Evolutionary conservation across 2,888 invertebrate species (phyloP), one percentile per base, ranked within the genome.

Genomic region (Metacarcinus magister): DNA sequence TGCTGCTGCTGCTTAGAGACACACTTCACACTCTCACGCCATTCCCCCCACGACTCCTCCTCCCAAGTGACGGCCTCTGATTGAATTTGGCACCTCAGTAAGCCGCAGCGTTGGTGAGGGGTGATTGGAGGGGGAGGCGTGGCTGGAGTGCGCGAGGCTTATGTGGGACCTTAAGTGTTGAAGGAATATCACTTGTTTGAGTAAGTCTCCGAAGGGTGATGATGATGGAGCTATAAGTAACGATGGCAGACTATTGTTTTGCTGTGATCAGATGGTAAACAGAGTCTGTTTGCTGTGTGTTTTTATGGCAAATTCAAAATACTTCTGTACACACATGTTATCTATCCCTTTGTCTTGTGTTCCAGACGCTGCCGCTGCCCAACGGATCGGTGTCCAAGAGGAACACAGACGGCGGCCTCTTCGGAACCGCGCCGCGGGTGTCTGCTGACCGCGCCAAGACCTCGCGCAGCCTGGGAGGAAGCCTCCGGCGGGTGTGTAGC

Each of bases 291-390:
- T 7, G 10, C 8, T 75, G 5, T 75, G 75, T 28, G 75, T 75
- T n/a, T 75, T 16, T 75, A n/a, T 75, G 28, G n/a, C n/a, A n/a
- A 75, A 75, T 3, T 75, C 54, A 75, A 28, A 28, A 75, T 75
- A 8, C 75, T 4, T n/a, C n/a, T n/a, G 75, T 7, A 75, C 75
- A 28, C 75, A 75, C 7, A 39, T 75, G 28, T 28, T 28, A 75
- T 75, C 32, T 82, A 32, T 32, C 7, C 8, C 23, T 44, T 75
- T 75, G 75, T 75, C 39, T 89, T 75, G 75, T 75, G 75, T 75
- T 75, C 0, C 92, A 94, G 94, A 96, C 96, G 91, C 94, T 96
- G 43, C 96, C 96, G 39, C 94, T 96, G n/a, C 96, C 96, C 75
- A 96, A 96, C 92, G 96, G 96, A n/a, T 94, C 96, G 7, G 96